These are phyloP conservation scores for Cephus sareptanus DNA, from an alignment of 2,888 invertebrate genomes.

Conservation along the genomic window DNA sequence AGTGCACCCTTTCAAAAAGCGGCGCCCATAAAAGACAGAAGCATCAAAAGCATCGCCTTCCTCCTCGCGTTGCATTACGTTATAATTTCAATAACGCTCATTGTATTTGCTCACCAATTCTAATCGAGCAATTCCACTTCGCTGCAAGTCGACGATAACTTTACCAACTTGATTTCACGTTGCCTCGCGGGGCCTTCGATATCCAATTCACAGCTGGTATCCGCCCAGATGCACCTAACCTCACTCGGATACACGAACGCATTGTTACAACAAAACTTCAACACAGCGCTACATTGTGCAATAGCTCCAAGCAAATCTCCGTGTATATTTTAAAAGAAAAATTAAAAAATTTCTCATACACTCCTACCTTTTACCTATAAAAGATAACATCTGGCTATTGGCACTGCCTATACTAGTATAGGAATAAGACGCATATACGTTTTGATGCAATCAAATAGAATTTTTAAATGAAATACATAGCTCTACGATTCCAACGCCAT, in stretches of 20 bases:
- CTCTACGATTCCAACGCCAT: not conserved
- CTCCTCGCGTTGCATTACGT: not conserved
- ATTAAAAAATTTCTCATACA: not conserved
- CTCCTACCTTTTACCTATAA: not conserved
- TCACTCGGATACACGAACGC: not conserved
- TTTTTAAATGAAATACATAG: not conserved
- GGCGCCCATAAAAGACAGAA: not conserved
- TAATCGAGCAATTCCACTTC: not conserved
- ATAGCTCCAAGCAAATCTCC: not conserved
- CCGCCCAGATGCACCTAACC: not conserved
- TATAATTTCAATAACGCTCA: not conserved
- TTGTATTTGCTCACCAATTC: not conserved
- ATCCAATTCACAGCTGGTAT: not conserved
- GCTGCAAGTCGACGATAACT: not conserved
- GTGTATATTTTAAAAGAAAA: not conserved
- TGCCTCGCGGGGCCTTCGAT: not conserved
- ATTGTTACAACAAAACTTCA: not conserved
- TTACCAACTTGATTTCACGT: not conserved
- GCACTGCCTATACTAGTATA: not conserved
- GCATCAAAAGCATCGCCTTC: not conserved
- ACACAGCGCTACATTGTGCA: not conserved
- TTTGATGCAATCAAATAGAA: not conserved
- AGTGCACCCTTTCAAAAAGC: constrained; percentile 3
- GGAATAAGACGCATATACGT: not conserved
- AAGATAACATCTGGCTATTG: not conserved